Evolutionary conservation across 2,888 invertebrate genomes (phyloP).

Genomic region (Tenthredo notha): DNA sequence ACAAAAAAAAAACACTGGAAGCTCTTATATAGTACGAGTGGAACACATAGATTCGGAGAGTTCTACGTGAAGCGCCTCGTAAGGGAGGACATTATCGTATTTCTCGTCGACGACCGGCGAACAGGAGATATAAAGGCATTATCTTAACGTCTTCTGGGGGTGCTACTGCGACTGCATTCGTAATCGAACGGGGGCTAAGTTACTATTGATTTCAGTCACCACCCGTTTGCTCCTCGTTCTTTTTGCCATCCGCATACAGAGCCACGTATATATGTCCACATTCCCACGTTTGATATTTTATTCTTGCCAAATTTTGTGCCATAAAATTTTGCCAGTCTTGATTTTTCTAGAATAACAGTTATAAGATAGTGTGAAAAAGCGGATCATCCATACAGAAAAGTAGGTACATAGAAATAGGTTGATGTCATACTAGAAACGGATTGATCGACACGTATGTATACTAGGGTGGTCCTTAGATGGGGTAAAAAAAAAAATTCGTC

Average conservation of each 20-base stretch:
- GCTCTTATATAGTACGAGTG: constrained; percentile 35
- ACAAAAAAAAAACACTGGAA: constrained; percentile 39
- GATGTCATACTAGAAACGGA: background rate
- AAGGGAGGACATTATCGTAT: constrained; percentile 53
- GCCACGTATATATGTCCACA: background rate
- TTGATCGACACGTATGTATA: constrained; percentile 2
- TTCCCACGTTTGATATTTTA: background rate
- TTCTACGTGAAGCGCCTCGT: constrained; percentile 53
- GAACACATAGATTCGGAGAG: constrained; percentile 51
- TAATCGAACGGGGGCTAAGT: constrained; percentile 53
- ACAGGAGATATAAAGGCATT: constrained; percentile 54
- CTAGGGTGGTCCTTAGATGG: too few relatives aligned
- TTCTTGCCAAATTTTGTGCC: background rate
- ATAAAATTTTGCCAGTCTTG: background rate
- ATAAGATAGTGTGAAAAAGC: background rate
- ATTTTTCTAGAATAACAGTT: background rate
- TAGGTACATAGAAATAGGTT: background rate
- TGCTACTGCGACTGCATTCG: constrained; percentile 53
- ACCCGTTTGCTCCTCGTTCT: constrained; percentile 46
- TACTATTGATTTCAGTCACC: constrained; percentile 52
- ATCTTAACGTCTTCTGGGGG: constrained; percentile 54
- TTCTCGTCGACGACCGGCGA: constrained; percentile 53
- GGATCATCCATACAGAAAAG: background rate
- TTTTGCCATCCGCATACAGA: constrained; percentile 15
- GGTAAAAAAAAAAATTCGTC: too few relatives aligned